Evolutionary conservation across 2,113 vertebrate genomes (phyloP), one percentile per base, ranked within the genome.

Genomic region (Aegotheles bennettii): DNA sequence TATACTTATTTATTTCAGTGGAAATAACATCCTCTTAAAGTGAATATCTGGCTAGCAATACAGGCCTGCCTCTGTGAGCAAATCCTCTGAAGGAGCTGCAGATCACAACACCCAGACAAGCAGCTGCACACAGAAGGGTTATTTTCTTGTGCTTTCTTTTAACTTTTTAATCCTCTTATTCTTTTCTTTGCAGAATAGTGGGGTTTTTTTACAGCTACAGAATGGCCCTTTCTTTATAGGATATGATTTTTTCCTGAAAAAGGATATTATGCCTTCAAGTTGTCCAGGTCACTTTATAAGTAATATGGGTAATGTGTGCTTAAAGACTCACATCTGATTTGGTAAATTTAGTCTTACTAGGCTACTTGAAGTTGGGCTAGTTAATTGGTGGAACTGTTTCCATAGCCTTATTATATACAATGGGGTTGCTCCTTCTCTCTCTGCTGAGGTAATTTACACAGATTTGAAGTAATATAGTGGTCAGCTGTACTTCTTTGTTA

Each of bases 151-250:
- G 12, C 10, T 73, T 87, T 75, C 43, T 51, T 92, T 74, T 75
- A 76, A n/a, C 36, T 88, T 95, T 80, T 83, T 83, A 95, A 92
- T 94, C 85, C 85, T 90, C 88, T 96, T 93, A 88, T 53, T 90
- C 50, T 92, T 57, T 83, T 69, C 19, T 83, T 83, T 84, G 21
- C n/a, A 68, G 56, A 75, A 81, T 29, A 89, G 29, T 77, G 77
- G 20, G 31, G 2, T 0, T 10, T 53, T 33, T 73, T 90, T 63
- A 76, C 42, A 65, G n/a, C 65, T 84, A 45, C 75, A 93, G 67
- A 94, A 80, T 83, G 25, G 25, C 29, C n/a, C 47, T 70, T 87
- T 91, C 82, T 88, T 89, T 78, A 35, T n/a, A 47, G 20, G 13
- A 45, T 69, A 60, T 10, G 19, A n/a, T 31, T 93, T 7, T 25